phyloP scores from a whole-genome alignment of 2,888 invertebrate species.

The Agyllia agylla region DNA sequence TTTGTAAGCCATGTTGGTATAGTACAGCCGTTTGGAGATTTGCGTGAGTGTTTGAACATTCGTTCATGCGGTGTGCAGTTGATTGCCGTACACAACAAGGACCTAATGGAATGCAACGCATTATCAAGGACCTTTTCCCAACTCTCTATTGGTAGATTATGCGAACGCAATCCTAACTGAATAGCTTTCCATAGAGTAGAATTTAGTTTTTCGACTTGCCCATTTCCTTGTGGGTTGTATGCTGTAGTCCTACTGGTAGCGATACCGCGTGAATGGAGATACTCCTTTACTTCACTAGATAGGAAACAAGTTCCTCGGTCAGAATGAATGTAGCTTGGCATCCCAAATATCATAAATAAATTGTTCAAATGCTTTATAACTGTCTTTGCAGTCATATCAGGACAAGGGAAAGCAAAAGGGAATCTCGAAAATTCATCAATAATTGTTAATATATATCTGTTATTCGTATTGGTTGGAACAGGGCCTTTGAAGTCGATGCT shows the following conservation, averaged over 20 bases:
- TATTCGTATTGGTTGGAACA: slow-evolving; percentile 40
- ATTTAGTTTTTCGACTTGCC: not conserved
- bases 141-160: not conserved
- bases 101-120: slow-evolving; percentile 57
- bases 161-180: not conserved
- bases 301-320: slow-evolving; percentile 42
- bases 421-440: slow-evolving; percentile 60
- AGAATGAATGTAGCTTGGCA: slow-evolving; percentile 32
- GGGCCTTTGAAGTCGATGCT: slow-evolving; percentile 67
- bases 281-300: slow-evolving; percentile 19
- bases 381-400: not conserved
- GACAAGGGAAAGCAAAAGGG: slow-evolving; percentile 45
- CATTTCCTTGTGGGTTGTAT: slow-evolving; percentile 41
- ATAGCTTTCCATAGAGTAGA: not conserved
- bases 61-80: slow-evolving; percentile 52
- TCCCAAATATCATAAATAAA: slow-evolving; percentile 24
- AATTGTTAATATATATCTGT: slow-evolving; percentile 54
- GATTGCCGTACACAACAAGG: slow-evolving; percentile 40
- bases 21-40: slow-evolving; percentile 28
- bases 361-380: slow-evolving; percentile 2
- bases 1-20: slow-evolving; percentile 5
- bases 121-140: slow-evolving; percentile 41
- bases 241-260: slow-evolving; percentile 29
- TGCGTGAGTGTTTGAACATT: slow-evolving; percentile 32
- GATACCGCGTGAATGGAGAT: not conserved